A percentile compares a stretch with the other conserved stretches of the same genome.
phyloP scores from a whole-genome alignment of 2,113 vertebrate species.

The Myxocyprinus asiaticus region DNA sequence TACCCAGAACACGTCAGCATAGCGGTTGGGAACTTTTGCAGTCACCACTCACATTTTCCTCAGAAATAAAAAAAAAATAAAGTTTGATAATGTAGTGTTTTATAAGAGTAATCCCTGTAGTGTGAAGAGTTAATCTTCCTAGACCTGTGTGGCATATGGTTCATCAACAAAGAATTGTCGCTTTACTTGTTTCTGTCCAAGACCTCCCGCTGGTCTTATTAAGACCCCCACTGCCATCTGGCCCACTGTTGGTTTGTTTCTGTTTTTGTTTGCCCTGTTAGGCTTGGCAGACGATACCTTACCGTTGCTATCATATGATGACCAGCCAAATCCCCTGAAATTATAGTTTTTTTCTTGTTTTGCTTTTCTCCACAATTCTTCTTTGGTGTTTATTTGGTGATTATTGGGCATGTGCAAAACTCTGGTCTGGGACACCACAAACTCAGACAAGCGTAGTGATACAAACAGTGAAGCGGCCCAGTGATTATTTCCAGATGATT shows the following conservation, averaged over 20 bases:
- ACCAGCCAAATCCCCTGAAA: background rate
- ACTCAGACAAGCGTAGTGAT: too few relatives aligned
- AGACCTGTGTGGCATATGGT: background rate
- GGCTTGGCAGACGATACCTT: background rate
- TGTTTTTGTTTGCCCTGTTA: background rate
- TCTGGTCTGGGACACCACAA: background rate
- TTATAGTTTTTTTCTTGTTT: background rate
- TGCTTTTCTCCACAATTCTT: background rate
- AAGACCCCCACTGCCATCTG: background rate
- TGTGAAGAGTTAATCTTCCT: conserved; percentile 2
- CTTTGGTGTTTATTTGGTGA: background rate
- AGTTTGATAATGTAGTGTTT: background rate
- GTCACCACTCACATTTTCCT: too few relatives aligned
- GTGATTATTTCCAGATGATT: too few relatives aligned
- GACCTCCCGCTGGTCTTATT: background rate
- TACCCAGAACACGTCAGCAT: too few relatives aligned
- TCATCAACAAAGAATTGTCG: conserved; percentile 1
- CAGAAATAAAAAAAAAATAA: too few relatives aligned
- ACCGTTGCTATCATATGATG: background rate
- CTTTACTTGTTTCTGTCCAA: conserved; percentile 4
- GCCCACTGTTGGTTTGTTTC: background rate
- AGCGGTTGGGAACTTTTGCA: too few relatives aligned
- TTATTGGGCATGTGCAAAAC: background rate
- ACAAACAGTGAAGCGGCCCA: too few relatives aligned
- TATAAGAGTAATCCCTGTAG: background rate